These are phyloP conservation scores for Epinephelus cyanopodus DNA, from an alignment of 2,113 vertebrate species.

Conservation along the genomic window DNA sequence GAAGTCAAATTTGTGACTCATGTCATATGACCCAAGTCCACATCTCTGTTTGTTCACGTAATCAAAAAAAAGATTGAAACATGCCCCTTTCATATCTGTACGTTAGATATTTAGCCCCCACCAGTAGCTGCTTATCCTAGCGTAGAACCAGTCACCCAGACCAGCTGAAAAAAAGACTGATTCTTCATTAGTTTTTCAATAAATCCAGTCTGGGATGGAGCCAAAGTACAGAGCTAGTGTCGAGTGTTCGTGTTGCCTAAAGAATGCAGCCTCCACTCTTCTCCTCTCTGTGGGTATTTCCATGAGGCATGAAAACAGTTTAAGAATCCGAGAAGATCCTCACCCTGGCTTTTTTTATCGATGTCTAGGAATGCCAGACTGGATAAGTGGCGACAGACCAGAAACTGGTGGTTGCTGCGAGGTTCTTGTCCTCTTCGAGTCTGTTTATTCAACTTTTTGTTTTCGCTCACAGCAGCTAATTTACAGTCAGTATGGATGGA, in stretches of 20 bases:
- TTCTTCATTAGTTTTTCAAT: neutral
- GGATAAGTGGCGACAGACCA: slow-evolving; percentile 49
- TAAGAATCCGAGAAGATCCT: slow-evolving; percentile 13
- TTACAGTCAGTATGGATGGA: slow-evolving; percentile 35
- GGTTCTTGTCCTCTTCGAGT: slow-evolving; percentile 13
- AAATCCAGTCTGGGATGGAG: neutral
- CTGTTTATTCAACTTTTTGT: slow-evolving; percentile 7
- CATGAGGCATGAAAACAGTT: slow-evolving; percentile 8
- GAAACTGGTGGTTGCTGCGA: slow-evolving; percentile 32
- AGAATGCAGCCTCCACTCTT: neutral
- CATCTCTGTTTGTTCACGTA: no score
- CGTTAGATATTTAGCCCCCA: neutral
- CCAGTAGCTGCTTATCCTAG: neutral
- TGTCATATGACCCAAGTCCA: no score
- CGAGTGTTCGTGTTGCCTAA: neutral
- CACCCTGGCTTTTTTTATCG: neutral
- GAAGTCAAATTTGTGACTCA: no score
- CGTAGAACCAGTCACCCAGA: neutral
- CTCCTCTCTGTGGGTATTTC: neutral
- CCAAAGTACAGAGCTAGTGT: neutral
- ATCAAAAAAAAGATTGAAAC: neutral
- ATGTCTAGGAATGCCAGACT: slow-evolving; percentile 47
- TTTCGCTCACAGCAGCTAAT: slow-evolving; percentile 38
- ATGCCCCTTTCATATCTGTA: neutral
- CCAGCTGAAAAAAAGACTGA: neutral